A percentile compares a stretch with the other conserved stretches of the same genome.
These are phyloP conservation scores for Lagopus muta DNA, from an alignment of 2,113 vertebrate genomes.

Conservation along the genomic window DNA sequence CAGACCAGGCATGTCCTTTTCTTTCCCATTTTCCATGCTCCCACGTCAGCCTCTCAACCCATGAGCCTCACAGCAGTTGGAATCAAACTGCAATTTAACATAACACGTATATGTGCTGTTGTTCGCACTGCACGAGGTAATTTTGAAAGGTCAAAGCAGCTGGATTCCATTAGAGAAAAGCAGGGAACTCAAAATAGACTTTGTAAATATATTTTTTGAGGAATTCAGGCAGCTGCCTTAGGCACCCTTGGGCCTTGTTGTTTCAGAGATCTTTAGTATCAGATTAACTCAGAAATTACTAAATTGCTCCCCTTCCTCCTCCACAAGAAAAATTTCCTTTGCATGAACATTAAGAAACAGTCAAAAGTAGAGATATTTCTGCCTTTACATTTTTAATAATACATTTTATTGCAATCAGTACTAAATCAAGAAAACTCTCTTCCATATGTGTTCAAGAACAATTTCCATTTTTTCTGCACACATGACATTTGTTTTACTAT, in stretches of 20 bases:
- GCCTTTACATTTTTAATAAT: conserved; percentile 70
- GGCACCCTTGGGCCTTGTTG: conserved; percentile 69
- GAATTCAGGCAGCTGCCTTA: conserved; percentile 78
- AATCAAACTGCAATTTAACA: conserved; percentile 64
- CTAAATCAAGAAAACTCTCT: conserved; percentile 62
- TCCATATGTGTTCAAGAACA: conserved; percentile 53
- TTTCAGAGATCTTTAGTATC: conserved; percentile 76
- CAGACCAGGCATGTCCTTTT: not conserved
- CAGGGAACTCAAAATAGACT: conserved; percentile 74
- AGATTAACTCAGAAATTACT: conserved; percentile 77
- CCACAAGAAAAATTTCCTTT: conserved; percentile 70
- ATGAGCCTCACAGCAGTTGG: conserved; percentile 56
- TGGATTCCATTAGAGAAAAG: conserved; percentile 77
- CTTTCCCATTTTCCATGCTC: conserved; percentile 4
- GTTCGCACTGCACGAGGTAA: conserved; percentile 76
- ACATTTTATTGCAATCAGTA: conserved; percentile 71
- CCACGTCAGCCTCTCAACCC: not conserved
- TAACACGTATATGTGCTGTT: conserved; percentile 76
- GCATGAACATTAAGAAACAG: conserved; percentile 69
- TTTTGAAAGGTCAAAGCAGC: conserved; percentile 76
- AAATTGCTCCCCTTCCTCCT: conserved; percentile 50
- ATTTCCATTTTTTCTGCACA: conserved; percentile 43
- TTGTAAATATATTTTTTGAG: conserved; percentile 73
- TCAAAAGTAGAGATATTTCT: conserved; percentile 68
- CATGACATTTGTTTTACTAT: conserved; percentile 68